Percentiles rank a stretch among this genome's conserved stretches.
These are phyloP conservation scores for Lucilia cuprina DNA, from an alignment of 1,140 invertebrate genomes.

Conservation along the genomic window DNA sequence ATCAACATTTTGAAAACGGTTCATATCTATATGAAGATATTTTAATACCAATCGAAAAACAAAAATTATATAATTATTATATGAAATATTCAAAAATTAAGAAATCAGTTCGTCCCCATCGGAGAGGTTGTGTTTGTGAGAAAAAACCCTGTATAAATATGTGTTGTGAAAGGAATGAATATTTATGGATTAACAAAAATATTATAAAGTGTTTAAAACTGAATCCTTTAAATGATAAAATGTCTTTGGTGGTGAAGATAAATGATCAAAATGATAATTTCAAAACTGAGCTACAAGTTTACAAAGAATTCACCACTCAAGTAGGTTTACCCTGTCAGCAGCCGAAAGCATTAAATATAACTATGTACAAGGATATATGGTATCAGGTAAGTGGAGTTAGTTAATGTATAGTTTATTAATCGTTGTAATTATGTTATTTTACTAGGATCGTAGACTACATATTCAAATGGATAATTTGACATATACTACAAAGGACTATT, in stretches of 20 bases:
- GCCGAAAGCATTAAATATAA: not conserved
- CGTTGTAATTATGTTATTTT: not conserved
- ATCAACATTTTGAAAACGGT: not conserved
- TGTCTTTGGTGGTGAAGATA: constrained; percentile 44
- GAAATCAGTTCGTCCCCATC: not conserved
- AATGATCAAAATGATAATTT: constrained; percentile 37
- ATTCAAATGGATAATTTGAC: no score
- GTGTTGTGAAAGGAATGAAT: constrained; percentile 43
- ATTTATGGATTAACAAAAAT: not conserved
- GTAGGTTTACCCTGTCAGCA: not conserved
- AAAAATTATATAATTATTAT: not conserved
- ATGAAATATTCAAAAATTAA: not conserved
- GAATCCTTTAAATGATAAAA: not conserved
- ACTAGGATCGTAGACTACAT: not conserved
- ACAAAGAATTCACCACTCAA: not conserved
- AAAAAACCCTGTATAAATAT: constrained; percentile 45
- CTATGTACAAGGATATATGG: not conserved
- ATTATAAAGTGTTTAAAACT: constrained; percentile 33
- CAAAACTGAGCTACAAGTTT: constrained; percentile 28
- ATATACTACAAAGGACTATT: no score
- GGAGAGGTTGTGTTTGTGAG: constrained; percentile 48
- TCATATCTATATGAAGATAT: not conserved
- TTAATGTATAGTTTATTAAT: no score
- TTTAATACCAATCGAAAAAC: not conserved
- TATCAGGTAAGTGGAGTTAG: constrained; percentile 37